phyloP scores from a whole-genome alignment of 2,888 invertebrate genomes.

The Tridacna gigas region DNA sequence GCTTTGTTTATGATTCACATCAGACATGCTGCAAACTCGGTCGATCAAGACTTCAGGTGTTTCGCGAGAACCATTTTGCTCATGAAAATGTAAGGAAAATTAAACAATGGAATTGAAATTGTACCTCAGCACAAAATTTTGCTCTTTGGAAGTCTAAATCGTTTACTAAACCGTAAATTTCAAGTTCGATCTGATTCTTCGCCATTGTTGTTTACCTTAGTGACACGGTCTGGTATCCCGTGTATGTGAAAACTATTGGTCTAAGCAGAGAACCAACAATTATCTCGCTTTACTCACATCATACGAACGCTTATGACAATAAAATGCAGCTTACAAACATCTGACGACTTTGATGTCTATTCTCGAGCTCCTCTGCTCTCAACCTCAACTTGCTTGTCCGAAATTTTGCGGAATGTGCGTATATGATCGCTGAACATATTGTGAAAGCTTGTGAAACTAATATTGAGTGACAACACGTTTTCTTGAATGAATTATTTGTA shows the following conservation, averaged over 20 bases:
- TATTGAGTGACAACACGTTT: not conserved
- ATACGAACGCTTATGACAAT: no score
- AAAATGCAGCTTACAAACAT: no score
- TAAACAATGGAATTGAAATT: not conserved
- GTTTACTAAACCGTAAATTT: constrained; percentile 81
- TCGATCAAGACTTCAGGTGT: no score
- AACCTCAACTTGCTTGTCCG: not conserved
- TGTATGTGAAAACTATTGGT: no score
- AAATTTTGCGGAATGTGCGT: not conserved
- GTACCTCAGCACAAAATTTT: constrained; percentile 83
- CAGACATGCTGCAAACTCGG: no score
- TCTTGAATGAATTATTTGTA: not conserved
- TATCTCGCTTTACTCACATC: no score
- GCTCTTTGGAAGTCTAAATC: constrained; percentile 82
- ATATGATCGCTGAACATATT: not conserved
- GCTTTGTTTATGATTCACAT: no score
- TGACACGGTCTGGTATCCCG: constrained; percentile 50
- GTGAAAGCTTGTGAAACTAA: constrained; percentile 20
- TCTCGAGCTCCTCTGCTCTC: no score
- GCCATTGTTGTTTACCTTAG: constrained; percentile 80
- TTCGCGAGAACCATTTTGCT: not conserved
- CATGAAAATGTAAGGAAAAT: not conserved
- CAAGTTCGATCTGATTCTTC: constrained; percentile 62
- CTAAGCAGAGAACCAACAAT: no score
- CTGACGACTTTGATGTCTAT: no score